Percentiles rank a stretch among this genome's conserved stretches.
These are phyloP conservation scores for Eupithecia inturbata DNA, from an alignment of 2,888 invertebrate genomes.

Conservation along the genomic window DNA sequence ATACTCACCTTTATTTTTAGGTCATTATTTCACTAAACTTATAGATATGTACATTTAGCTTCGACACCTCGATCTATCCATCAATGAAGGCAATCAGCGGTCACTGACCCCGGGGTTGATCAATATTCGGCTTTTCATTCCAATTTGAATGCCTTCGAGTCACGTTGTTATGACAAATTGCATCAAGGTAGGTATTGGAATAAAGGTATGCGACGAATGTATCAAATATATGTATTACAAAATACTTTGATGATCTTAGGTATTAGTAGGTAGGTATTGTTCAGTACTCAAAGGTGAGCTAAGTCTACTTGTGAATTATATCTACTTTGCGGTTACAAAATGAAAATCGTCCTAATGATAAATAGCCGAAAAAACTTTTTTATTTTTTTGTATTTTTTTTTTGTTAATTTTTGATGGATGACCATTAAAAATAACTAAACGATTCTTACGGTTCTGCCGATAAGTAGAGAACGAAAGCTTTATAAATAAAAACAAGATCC, in stretches of 20 bases:
- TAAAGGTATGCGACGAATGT: not conserved
- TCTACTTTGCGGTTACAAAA: not conserved
- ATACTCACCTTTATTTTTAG: not conserved
- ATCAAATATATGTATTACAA: too few relatives aligned
- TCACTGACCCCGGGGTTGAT: constrained; percentile 62
- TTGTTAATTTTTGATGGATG: too few relatives aligned
- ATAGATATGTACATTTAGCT: constrained; percentile 15
- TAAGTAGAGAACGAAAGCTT: not conserved
- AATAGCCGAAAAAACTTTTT: too few relatives aligned
- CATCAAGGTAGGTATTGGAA: constrained; percentile 8
- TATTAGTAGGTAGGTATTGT: too few relatives aligned
- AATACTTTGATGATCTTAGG: not conserved
- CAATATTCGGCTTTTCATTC: constrained; percentile 71
- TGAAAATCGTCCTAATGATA: not conserved
- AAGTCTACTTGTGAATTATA: too few relatives aligned
- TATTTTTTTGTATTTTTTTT: too few relatives aligned
- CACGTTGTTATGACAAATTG: constrained; percentile 48
- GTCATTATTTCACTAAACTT: constrained; percentile 11
- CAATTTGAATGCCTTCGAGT: constrained; percentile 58
- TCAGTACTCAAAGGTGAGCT: too few relatives aligned
- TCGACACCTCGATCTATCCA: constrained; percentile 45
- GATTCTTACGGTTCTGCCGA: not conserved
- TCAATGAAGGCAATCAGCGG: constrained; percentile 70
- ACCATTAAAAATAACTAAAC: not conserved
- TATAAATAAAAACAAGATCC: too few relatives aligned